Conservation (phyloP, 2,888 invertebrate species). For the Idaea dimidiata region DNA sequence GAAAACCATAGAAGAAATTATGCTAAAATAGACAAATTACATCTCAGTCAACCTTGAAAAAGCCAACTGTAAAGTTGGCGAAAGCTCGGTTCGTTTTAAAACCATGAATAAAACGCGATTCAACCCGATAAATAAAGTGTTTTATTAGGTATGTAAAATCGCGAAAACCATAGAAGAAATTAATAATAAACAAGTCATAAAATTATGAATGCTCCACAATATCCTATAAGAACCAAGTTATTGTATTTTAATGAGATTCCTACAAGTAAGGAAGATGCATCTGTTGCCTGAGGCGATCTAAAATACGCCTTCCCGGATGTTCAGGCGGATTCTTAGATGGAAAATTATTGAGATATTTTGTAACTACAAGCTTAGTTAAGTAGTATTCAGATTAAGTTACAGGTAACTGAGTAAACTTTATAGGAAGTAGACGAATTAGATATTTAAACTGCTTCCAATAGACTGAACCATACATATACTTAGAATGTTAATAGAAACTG, state of each 20-base stretch:
- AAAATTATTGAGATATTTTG: conserved; percentile 28
- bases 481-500: no score
- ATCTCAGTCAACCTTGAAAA: no score
- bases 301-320: conserved; percentile 35
- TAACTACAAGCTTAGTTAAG: conserved; percentile 11
- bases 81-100: no score
- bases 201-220: background rate
- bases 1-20: no score
- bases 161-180: no score
- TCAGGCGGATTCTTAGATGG: conserved; percentile 31
- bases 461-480: no score
- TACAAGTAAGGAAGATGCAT: conserved; percentile 12
- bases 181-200: background rate
- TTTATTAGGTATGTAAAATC: no score
- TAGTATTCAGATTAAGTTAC: background rate
- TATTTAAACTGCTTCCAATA: background rate
- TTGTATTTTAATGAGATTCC: conserved; percentile 9
- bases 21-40: no score
- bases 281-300: conserved; percentile 20
- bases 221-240: conserved; percentile 8
- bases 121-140: no score
- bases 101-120: no score
- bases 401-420: background rate
- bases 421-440: background rate
- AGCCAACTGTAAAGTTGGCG: no score